A percentile compares a stretch with the other conserved stretches of the same genome.
These are phyloP conservation scores for Hypocryptadius cinnamomeus DNA, from an alignment of 2,113 vertebrate genomes.

Conservation along the genomic window DNA sequence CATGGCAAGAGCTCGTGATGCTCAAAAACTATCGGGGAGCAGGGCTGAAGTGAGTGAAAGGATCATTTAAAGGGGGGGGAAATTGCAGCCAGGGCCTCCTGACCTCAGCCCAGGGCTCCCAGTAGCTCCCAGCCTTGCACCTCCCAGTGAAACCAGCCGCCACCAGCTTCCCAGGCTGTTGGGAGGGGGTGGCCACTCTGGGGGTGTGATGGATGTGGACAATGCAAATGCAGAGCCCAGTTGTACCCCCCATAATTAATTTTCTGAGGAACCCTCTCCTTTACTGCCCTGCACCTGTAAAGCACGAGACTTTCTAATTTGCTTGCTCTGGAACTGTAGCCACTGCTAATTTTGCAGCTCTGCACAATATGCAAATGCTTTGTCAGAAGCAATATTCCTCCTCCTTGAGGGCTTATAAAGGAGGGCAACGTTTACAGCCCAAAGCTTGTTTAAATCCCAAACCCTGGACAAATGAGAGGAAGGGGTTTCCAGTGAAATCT, in stretches of 20 bases:
- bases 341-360: constrained; percentile 11
- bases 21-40: background rate
- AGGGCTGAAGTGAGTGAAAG: background rate
- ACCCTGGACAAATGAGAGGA: rapidly evolving
- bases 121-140: background rate
- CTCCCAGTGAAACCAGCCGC: background rate
- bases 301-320: background rate
- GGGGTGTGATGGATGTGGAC: background rate
- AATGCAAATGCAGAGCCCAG: background rate
- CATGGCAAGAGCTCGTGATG: background rate
- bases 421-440: background rate
- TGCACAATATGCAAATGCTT: constrained; percentile 34
- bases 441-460: background rate
- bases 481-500: background rate
- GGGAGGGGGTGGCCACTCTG: background rate
- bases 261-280: background rate
- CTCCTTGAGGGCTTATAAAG: background rate
- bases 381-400: background rate
- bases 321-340: background rate
- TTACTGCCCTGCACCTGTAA: background rate
- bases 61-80: rapidly evolving
- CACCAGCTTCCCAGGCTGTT: background rate
- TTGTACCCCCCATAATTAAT: background rate
- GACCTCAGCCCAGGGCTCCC: background rate
- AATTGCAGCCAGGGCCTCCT: background rate